These are phyloP conservation scores for Trissolcus brochymenae DNA, from an alignment of 2,888 invertebrate genomes.

Conservation along the genomic window DNA sequence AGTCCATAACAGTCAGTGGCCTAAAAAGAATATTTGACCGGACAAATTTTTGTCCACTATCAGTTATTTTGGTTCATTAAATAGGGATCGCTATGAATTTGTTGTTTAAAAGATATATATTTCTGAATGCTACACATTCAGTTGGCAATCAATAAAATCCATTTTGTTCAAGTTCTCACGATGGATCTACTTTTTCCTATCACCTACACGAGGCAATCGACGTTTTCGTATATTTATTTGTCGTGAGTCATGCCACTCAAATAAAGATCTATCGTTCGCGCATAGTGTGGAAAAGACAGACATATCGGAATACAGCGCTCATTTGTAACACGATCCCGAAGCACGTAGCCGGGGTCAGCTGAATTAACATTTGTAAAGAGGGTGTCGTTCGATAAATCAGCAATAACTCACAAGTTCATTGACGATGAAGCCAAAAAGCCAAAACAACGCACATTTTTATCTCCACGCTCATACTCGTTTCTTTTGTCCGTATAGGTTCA, in stretches of 20 bases:
- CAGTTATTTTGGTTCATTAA: too few relatives aligned
- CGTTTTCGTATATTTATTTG: slow-evolving; percentile 46
- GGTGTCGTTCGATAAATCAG: slow-evolving; percentile 41
- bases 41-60: too few relatives aligned
- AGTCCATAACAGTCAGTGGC: too few relatives aligned
- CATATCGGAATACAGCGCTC: slow-evolving; percentile 44
- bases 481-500: too few relatives aligned
- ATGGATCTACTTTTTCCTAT: slow-evolving; percentile 14
- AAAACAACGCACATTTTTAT: slow-evolving; percentile 24
- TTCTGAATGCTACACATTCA: neutral
- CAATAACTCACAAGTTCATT: slow-evolving; percentile 35
- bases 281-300: slow-evolving; percentile 27
- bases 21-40: too few relatives aligned
- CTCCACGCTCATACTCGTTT: neutral
- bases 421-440: slow-evolving; percentile 14
- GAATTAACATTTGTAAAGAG: slow-evolving; percentile 49
- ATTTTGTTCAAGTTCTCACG: slow-evolving; percentile 33
- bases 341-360: slow-evolving; percentile 42
- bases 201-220: slow-evolving; percentile 28
- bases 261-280: slow-evolving; percentile 25
- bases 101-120: too few relatives aligned
- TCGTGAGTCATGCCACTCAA: slow-evolving; percentile 48
- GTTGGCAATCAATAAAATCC: slow-evolving; percentile 25
- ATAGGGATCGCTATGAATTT: too few relatives aligned
- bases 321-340: slow-evolving; percentile 43